Conservation (phyloP, 1,140 invertebrate species). For the Reticulitermes speratus region DNA sequence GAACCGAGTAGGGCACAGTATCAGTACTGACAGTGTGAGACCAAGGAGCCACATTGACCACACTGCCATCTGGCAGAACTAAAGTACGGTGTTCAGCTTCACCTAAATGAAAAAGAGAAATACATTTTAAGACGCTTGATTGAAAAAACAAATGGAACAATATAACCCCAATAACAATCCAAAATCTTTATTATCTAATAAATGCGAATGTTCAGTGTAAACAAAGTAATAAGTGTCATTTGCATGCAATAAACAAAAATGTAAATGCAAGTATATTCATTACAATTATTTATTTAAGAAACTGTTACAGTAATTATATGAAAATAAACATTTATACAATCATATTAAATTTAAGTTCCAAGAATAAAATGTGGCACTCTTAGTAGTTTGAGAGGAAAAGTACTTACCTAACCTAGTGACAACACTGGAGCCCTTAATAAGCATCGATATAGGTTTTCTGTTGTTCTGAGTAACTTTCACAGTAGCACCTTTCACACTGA, state of each 20-base stretch:
- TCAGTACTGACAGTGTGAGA: constrained; percentile 80
- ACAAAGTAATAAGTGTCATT: too few relatives aligned
- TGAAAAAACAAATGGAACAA: background rate
- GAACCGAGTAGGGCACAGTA: constrained; percentile 78
- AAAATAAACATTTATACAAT: too few relatives aligned
- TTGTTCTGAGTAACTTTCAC: constrained; percentile 83
- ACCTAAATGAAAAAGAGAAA: constrained; percentile 44
- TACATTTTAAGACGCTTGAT: constrained; percentile 21
- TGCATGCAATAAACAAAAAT: too few relatives aligned
- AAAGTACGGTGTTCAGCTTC: constrained; percentile 78
- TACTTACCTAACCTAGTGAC: constrained; percentile 64
- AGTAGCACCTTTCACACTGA: constrained; percentile 83
- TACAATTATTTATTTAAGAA: too few relatives aligned
- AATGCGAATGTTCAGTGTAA: background rate
- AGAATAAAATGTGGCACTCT: too few relatives aligned
- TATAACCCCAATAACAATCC: background rate
- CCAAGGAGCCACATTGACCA: constrained; percentile 77
- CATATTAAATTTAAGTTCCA: too few relatives aligned
- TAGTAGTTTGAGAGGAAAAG: too few relatives aligned
- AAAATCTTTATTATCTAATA: background rate
- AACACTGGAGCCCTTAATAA: constrained; percentile 85
- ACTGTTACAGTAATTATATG: too few relatives aligned
- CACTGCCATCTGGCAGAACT: constrained; percentile 78
- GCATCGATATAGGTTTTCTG: constrained; percentile 74
- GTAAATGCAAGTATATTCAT: too few relatives aligned